Evolutionary conservation across 1,140 invertebrate species (phyloP).

Genomic region (Elymnias hypermnestra): DNA sequence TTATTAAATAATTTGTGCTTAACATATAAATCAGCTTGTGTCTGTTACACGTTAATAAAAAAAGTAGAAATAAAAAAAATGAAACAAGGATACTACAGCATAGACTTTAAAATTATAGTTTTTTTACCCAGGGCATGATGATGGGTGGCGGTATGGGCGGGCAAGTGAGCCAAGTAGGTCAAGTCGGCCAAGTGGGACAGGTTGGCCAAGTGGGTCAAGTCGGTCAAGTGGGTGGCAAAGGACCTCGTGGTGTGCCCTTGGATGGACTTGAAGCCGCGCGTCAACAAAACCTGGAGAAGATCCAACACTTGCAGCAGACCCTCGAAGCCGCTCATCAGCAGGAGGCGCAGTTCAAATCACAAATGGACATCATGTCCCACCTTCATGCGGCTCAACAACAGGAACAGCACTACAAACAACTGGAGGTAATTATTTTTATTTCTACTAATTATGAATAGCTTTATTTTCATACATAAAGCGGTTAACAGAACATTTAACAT

Average conservation of each 20-base stretch:
- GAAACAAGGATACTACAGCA: no score
- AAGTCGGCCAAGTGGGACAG: slow-evolving; percentile 16
- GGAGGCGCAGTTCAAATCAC: slow-evolving; percentile 85
- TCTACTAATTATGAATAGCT: no score
- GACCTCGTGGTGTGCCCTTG: slow-evolving; percentile 45
- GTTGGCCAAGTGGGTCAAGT: slow-evolving; percentile 25
- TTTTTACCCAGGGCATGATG: slow-evolving; percentile 50
- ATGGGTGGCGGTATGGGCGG: slow-evolving; percentile 42
- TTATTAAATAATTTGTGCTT: no score
- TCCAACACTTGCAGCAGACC: slow-evolving; percentile 80
- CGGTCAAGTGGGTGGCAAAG: slow-evolving; percentile 31
- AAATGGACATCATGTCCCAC: slow-evolving; percentile 81
- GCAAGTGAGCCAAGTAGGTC: slow-evolving; percentile 7
- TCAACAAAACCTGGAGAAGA: slow-evolving; percentile 71
- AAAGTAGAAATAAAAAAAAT: no score
- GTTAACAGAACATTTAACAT: no score
- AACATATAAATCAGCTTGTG: neutral
- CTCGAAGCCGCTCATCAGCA: slow-evolving; percentile 85
- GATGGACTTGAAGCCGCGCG: slow-evolving; percentile 66
- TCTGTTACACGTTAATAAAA: neutral
- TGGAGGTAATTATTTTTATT: slow-evolving; percentile 77
- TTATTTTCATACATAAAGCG: no score
- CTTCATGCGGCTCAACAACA: slow-evolving; percentile 87
- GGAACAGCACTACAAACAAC: slow-evolving; percentile 85
- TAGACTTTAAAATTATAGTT: no score